Evolutionary conservation across 23 tunicate species (phyloP).

Genomic region (Styela clava): DNA sequence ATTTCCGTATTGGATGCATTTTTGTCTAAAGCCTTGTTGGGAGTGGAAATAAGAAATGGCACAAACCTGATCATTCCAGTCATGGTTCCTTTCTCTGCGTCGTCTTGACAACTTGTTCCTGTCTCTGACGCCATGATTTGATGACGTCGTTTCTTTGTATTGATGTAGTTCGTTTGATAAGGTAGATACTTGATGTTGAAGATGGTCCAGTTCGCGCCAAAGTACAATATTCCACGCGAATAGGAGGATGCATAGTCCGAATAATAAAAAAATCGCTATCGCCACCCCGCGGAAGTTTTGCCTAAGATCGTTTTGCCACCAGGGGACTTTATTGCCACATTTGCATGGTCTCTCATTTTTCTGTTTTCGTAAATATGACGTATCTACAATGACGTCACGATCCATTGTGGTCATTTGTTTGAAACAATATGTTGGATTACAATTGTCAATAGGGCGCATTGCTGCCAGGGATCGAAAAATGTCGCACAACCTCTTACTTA

Average conservation of each 20-base stretch:
- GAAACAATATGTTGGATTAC: background rate
- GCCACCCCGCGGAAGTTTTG: background rate
- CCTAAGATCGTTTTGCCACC: background rate
- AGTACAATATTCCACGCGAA: background rate
- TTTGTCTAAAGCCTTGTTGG: too few species aligned
- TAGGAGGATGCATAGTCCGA: background rate
- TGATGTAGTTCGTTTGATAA: background rate
- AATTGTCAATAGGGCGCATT: too few species aligned
- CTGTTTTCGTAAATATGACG: background rate
- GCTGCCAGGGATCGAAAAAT: too few species aligned
- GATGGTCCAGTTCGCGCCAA: background rate
- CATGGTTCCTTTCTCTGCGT: background rate
- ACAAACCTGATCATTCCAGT: too few species aligned
- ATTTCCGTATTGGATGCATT: too few species aligned
- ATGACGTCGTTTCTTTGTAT: background rate
- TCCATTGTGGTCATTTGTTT: background rate
- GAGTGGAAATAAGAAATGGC: too few species aligned
- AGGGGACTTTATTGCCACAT: background rate
- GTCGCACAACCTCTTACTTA: too few species aligned
- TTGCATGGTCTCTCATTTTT: background rate
- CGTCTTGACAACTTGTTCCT: background rate
- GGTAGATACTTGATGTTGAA: background rate
- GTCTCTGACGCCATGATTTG: background rate
- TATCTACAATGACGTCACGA: background rate
- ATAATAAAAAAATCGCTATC: background rate